phyloP scores from a whole-genome alignment of 2,797 vertebrate genomes.

The Malacoraja senta region DNA sequence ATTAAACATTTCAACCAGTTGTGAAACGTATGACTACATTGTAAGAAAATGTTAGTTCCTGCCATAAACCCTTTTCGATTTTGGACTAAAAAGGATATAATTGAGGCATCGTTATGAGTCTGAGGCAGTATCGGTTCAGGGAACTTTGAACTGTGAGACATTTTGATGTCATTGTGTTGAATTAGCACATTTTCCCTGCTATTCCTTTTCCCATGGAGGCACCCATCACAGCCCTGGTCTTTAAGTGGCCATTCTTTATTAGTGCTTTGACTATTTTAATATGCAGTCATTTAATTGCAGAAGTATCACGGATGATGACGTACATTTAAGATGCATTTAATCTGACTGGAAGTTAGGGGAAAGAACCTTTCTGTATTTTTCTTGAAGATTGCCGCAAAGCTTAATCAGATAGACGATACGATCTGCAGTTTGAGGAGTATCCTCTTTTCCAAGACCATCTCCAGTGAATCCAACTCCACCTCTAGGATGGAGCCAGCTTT shows the following conservation, averaged over 20 bases:
- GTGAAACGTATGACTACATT: too few relatives aligned
- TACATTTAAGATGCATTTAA: neutral
- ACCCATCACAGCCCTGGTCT: neutral
- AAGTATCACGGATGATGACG: neutral
- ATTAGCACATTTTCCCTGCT: neutral
- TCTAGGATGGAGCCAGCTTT: too few relatives aligned
- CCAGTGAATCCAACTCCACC: too few relatives aligned
- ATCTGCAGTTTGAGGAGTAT: too few relatives aligned
- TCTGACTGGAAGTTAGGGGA: neutral
- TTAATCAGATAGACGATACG: too few relatives aligned
- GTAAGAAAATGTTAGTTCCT: neutral
- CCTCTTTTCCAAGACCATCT: too few relatives aligned
- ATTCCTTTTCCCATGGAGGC: too few relatives aligned
- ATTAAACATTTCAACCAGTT: constrained; percentile 4
- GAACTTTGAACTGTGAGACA: neutral
- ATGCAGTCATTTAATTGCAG: neutral
- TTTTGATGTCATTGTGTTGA: neutral
- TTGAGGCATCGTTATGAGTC: neutral
- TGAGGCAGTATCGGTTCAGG: neutral
- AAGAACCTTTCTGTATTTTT: neutral
- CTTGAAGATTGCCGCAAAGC: neutral
- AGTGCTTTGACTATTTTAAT: neutral
- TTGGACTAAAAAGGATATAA: neutral
- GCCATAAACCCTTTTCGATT: neutral
- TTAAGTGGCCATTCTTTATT: neutral